Evolutionary conservation across 2,888 invertebrate genomes (phyloP).

Genomic region (Caenorhabditis sp.): DNA sequence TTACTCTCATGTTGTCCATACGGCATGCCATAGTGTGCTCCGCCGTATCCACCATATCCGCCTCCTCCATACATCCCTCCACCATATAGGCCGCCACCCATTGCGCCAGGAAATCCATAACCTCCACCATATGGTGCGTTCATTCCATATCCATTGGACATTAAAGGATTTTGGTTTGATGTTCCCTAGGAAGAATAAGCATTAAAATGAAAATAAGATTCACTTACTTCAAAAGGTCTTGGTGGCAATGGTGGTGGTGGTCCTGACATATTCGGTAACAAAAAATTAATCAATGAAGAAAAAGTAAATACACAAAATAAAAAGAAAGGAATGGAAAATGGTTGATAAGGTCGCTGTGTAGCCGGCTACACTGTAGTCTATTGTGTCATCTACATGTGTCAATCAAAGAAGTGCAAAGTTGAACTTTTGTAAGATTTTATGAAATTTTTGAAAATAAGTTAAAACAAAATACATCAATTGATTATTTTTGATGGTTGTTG

Average conservation of each 20-base stretch:
- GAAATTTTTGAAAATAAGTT: not conserved
- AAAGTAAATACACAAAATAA: not conserved
- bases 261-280: slow-evolving; percentile 16
- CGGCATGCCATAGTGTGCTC: slow-evolving; percentile 8
- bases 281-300: not conserved
- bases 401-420: not conserved
- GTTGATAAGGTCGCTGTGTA: slow-evolving; percentile 10
- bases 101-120: not conserved
- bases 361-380: slow-evolving; percentile 32
- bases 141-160: slow-evolving; percentile 6
- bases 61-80: slow-evolving; percentile 34
- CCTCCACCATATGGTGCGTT: not conserved
- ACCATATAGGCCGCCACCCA: slow-evolving; percentile 27
- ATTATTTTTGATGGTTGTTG: not conserved
- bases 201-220: not conserved
- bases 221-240: slow-evolving; percentile 34
- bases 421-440: slow-evolving; percentile 1
- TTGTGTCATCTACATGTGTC: not conserved
- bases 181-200: slow-evolving; percentile 8
- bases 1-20: slow-evolving; percentile 51
- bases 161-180: slow-evolving; percentile 22
- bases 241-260: slow-evolving; percentile 43
- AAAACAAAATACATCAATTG: not conserved
- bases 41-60: slow-evolving; percentile 40
- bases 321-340: not conserved